Conservation (phyloP, 2,797 vertebrate genomes). For the Lophius americanus region DNA sequence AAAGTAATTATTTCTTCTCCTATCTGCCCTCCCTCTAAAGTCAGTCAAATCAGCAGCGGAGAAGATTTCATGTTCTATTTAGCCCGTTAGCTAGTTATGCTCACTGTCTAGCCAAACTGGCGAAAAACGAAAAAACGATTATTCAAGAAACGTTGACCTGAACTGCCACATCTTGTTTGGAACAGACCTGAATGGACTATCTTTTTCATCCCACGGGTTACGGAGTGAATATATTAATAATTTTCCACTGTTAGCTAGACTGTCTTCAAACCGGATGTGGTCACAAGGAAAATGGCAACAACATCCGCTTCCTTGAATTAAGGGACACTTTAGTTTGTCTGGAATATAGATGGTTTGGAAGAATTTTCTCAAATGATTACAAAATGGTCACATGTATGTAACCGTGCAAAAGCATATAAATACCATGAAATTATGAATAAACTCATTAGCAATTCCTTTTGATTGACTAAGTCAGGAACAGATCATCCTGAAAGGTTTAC, state of each 20-base stretch:
- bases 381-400: rapidly evolving
- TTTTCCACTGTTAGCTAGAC: conserved; percentile 22
- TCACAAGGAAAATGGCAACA: conserved; percentile 59
- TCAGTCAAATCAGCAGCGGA: conserved; percentile 18
- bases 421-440: rapidly evolving
- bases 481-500: conserved; percentile 5
- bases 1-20: conserved; percentile 55
- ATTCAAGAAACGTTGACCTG: conserved; percentile 9
- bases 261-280: conserved; percentile 43
- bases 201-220: neutral
- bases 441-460: rapidly evolving
- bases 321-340: rapidly evolving
- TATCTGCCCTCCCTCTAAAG: conserved; percentile 33
- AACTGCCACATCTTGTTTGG: conserved; percentile 19
- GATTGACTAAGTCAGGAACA: rapidly evolving
- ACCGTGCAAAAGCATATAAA: rapidly evolving
- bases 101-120: conserved; percentile 44
- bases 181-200: neutral
- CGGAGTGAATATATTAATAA: conserved; percentile 3
- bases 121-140: neutral
- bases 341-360: conserved; percentile 4
- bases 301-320: conserved; percentile 73
- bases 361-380: rapidly evolving
- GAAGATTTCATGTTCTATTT: conserved; percentile 52
- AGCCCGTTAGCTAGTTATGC: conserved; percentile 55